Evolutionary conservation across 2,888 invertebrate genomes (phyloP).

Genomic region (Macaria liturata): DNA sequence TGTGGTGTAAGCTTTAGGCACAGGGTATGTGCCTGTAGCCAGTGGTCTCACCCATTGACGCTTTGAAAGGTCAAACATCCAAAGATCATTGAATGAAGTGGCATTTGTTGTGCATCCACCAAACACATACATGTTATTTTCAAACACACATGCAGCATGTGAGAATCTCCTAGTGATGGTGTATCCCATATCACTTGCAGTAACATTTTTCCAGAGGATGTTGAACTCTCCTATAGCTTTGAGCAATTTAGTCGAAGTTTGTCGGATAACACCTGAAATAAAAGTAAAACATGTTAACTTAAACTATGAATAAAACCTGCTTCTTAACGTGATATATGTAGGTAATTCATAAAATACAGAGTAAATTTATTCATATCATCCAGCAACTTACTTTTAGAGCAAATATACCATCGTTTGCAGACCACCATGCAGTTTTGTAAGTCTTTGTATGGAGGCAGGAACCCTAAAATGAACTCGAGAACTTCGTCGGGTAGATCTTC

Average conservation of each 20-base stretch:
- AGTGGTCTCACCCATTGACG: slow-evolving; percentile 93
- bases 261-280: slow-evolving; percentile 89
- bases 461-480: slow-evolving; percentile 94
- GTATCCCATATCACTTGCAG: slow-evolving; percentile 83
- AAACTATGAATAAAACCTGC: too few relatives aligned
- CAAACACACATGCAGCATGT: slow-evolving; percentile 93
- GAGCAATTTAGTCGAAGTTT: slow-evolving; percentile 88
- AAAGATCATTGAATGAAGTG: slow-evolving; percentile 98
- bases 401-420: slow-evolving; percentile 92
- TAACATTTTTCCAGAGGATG: slow-evolving; percentile 88
- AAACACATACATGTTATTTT: slow-evolving; percentile 96
- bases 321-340: too few relatives aligned
- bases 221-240: slow-evolving; percentile 90
- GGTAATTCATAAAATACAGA: too few relatives aligned
- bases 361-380: too few relatives aligned
- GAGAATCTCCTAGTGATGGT: slow-evolving; percentile 96
- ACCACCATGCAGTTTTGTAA: slow-evolving; percentile 93
- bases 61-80: slow-evolving; percentile 94
- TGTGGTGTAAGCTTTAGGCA: slow-evolving; percentile 97
- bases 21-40: slow-evolving; percentile 94
- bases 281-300: too few relatives aligned
- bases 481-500: slow-evolving; percentile 96
- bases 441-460: slow-evolving; percentile 95
- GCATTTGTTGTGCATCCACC: slow-evolving; percentile 97
- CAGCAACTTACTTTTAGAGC: slow-evolving; percentile 90